Conservation (phyloP, 1,140 invertebrate genomes). For the Harpegnathos saltator region DNA sequence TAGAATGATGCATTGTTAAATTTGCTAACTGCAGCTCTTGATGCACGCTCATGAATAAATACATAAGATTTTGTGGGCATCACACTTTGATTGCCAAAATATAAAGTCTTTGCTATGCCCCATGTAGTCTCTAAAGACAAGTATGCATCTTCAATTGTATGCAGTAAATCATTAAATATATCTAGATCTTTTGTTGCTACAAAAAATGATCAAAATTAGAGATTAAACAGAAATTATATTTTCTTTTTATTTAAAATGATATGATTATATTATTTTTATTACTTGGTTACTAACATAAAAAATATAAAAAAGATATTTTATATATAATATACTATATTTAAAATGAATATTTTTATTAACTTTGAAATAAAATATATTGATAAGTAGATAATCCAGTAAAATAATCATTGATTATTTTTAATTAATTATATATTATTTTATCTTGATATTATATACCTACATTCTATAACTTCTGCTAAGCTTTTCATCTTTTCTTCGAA, state of each 20-base stretch:
- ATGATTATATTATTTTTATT: slow-evolving; percentile 13
- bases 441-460: slow-evolving; percentile 80
- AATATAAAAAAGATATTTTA: neutral
- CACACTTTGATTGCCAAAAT: slow-evolving; percentile 91
- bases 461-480: slow-evolving; percentile 86
- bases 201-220: slow-evolving; percentile 51
- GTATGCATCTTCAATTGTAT: slow-evolving; percentile 91
- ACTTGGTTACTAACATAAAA: neutral
- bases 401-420: slow-evolving; percentile 4
- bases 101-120: slow-evolving; percentile 94
- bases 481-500: slow-evolving; percentile 92
- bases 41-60: slow-evolving; percentile 90
- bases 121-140: slow-evolving; percentile 93
- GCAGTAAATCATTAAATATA: slow-evolving; percentile 91
- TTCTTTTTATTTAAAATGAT: neutral
- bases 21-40: slow-evolving; percentile 88
- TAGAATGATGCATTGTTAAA: slow-evolving; percentile 90
- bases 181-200: slow-evolving; percentile 85
- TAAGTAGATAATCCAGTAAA: neutral
- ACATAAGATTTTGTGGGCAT: slow-evolving; percentile 92
- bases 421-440: neutral
- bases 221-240: neutral
- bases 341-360: neutral
- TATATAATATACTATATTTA: slow-evolving; percentile 13
- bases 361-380: neutral